phyloP scores from a whole-genome alignment of 1,140 invertebrate species.

The Pseudomyrmex concolor region DNA sequence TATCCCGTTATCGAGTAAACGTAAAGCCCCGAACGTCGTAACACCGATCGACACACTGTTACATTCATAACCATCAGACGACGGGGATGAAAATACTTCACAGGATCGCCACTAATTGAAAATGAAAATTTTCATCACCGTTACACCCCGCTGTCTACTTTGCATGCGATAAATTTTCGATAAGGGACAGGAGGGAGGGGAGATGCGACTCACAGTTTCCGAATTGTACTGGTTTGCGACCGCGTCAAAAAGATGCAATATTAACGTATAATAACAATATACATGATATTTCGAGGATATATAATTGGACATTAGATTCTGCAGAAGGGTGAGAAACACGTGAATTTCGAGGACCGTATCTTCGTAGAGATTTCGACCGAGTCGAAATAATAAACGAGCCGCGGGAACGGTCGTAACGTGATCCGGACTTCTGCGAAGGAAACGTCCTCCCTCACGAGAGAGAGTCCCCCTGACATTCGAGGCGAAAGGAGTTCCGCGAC shows the following conservation, averaged over 20 bases:
- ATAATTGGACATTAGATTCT: background rate
- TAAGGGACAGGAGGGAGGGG: background rate
- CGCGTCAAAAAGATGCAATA: background rate
- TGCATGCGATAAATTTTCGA: slow-evolving; percentile 43
- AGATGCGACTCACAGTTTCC: background rate
- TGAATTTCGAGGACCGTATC: background rate
- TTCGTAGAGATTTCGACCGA: slow-evolving; percentile 57
- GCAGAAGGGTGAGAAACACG: background rate
- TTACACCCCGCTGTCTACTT: slow-evolving; percentile 39
- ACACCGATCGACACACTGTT: slow-evolving; percentile 49
- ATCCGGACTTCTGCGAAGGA: slow-evolving; percentile 55
- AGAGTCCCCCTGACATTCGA: slow-evolving; percentile 72
- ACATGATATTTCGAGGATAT: too few species aligned
- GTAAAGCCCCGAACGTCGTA: slow-evolving; percentile 50
- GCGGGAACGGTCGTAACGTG: slow-evolving; percentile 70
- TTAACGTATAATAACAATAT: too few species aligned
- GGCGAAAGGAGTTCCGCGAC: slow-evolving; percentile 72
- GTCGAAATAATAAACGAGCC: slow-evolving; percentile 77
- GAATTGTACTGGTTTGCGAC: background rate
- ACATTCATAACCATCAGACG: slow-evolving; percentile 42
- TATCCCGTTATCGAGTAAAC: slow-evolving; percentile 60
- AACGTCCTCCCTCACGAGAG: too few species aligned
- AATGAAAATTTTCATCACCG: slow-evolving; percentile 50
- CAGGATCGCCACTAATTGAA: slow-evolving; percentile 22
- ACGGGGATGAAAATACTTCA: slow-evolving; percentile 36